phyloP scores from a whole-genome alignment of 2,113 vertebrate species.

The Ictalurus punctatus region DNA sequence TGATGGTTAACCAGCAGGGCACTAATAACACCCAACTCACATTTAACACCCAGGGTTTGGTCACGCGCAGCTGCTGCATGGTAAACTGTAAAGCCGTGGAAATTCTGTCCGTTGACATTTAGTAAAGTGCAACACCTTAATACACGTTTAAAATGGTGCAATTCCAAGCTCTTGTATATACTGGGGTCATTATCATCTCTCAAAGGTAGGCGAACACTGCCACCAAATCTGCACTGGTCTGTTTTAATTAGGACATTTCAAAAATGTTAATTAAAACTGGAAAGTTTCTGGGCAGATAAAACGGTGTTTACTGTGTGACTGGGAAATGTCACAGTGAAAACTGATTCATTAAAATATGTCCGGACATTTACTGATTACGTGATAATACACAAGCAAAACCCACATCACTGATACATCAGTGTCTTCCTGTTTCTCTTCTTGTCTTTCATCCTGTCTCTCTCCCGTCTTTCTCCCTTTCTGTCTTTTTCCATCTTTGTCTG shows the following conservation, averaged over 20 bases:
- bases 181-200: constrained; percentile 7
- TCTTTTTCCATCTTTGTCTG: neutral
- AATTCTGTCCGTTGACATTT: constrained; percentile 39
- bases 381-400: neutral
- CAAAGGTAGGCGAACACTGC: neutral
- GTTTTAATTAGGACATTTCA: neutral
- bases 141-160: constrained; percentile 21
- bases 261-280: neutral
- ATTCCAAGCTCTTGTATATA: constrained; percentile 15
- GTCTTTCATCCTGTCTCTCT: neutral
- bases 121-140: constrained; percentile 27
- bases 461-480: neutral
- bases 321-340: neutral
- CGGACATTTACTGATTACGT: neutral
- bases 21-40: neutral
- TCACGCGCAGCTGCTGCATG: neutral
- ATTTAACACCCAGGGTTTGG: neutral
- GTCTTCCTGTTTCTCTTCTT: neutral
- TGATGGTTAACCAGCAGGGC: neutral
- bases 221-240: neutral
- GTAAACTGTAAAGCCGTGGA: neutral
- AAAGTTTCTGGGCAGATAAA: neutral
- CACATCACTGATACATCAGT: constrained; percentile 9
- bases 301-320: neutral
- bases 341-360: neutral